A percentile compares a stretch with the other conserved stretches of the same genome.
These are phyloP conservation scores for Graphium colonna DNA, from an alignment of 2,888 invertebrate genomes.

Conservation along the genomic window DNA sequence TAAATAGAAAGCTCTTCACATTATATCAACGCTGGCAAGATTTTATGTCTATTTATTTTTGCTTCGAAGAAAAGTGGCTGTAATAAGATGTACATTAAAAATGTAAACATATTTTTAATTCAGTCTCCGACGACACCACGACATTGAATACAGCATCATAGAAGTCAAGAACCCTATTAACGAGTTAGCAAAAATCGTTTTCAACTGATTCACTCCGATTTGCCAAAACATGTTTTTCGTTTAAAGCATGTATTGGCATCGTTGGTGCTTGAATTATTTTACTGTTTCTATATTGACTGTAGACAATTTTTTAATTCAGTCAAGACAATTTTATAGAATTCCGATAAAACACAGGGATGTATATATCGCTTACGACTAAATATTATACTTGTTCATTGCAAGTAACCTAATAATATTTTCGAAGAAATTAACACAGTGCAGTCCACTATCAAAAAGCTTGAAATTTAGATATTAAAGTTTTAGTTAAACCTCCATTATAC, in stretches of 20 bases:
- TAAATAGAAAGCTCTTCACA: no score
- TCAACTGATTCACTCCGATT: slow-evolving; percentile 27
- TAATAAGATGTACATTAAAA: slow-evolving; percentile 20
- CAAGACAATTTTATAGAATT: no score
- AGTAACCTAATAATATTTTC: no score
- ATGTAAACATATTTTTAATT: slow-evolving; percentile 16
- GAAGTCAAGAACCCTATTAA: slow-evolving; percentile 71
- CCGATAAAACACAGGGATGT: no score
- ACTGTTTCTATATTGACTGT: no score
- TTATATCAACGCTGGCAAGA: slow-evolving; percentile 8
- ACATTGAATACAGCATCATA: slow-evolving; percentile 58
- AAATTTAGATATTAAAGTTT: no score
- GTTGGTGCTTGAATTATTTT: background rate
- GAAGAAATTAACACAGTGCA: no score
- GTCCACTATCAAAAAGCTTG: no score
- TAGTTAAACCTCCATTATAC: no score
- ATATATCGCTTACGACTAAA: no score
- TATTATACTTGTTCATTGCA: no score
- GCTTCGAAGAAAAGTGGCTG: slow-evolving; percentile 7
- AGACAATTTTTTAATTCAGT: no score
- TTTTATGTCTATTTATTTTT: slow-evolving; percentile 18
- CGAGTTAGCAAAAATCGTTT: slow-evolving; percentile 43
- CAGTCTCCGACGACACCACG: slow-evolving; percentile 24
- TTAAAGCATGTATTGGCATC: slow-evolving; percentile 3
- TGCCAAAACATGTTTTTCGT: slow-evolving; percentile 19